These are phyloP conservation scores for Caenorhabditis wallacei DNA, from an alignment of 2,888 invertebrate genomes.

Conservation along the genomic window DNA sequence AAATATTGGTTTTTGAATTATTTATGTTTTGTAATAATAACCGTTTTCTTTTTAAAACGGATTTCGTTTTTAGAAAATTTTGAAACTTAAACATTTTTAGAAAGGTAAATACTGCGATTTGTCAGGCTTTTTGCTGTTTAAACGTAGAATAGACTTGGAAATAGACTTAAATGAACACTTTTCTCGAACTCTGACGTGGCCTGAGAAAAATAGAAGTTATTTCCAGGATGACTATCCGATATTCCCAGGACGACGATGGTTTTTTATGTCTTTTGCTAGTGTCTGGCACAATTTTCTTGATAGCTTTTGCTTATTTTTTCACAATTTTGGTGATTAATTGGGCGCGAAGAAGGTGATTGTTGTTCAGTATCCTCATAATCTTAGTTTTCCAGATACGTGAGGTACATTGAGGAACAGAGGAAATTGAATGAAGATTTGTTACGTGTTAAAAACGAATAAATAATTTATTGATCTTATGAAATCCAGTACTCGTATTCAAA, in stretches of 20 bases:
- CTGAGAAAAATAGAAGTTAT: too few species aligned
- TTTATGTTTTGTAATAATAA: too few species aligned
- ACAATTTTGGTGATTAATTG: constrained; percentile 60
- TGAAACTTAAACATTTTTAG: constrained; percentile 1
- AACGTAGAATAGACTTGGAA: neutral
- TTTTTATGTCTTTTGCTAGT: constrained; percentile 64
- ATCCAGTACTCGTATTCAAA: neutral
- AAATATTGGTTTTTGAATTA: neutral
- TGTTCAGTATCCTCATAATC: neutral
- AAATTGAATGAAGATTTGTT: constrained; percentile 31
- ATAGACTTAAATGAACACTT: neutral
- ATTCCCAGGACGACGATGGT: constrained; percentile 57
- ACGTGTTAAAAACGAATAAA: constrained; percentile 41
- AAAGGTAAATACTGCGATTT: neutral
- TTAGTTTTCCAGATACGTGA: constrained; percentile 14
- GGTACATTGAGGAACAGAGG: constrained; percentile 37
- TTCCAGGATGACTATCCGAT: neutral
- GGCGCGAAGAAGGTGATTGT: constrained; percentile 56
- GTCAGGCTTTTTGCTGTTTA: constrained; percentile 18
- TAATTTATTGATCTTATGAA: constrained; percentile 21
- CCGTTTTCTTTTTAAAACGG: neutral
- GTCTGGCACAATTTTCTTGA: constrained; percentile 60
- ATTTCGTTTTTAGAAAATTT: neutral
- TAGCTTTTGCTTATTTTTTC: constrained; percentile 64
- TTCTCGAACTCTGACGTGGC: neutral